Evolutionary conservation across 2,888 invertebrate species (phyloP), one percentile per base, ranked within the genome.

Genomic region (Macaria notata): DNA sequence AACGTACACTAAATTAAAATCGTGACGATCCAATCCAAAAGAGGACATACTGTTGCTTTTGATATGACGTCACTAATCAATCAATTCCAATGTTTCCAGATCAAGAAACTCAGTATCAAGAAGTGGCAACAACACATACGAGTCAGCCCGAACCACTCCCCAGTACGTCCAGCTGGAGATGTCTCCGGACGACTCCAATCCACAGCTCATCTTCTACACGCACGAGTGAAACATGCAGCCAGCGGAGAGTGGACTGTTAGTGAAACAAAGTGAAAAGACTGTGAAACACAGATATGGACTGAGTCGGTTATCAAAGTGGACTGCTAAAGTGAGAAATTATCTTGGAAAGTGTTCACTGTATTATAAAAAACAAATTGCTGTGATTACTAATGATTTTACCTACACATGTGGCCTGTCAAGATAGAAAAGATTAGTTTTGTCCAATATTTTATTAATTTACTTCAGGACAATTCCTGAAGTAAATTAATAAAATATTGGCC

Each of bases 161-260:
- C 92, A 92, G 57, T 92, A 71, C 52, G 90, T 92, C 0, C 92
- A 92, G 54, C 68, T 92, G 6, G 92, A 92, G 62, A 84, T 91
- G 67, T 88, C 89, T 0, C 89, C 85, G 0, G 92, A 92, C 56
- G 93, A 93, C 63, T 96, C 96, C 54, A 95, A 95, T 82, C 95
- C 95, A 66, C 96, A 96, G 71, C 95, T 96, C 73, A 96, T 97
- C 78, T 96, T 97, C 76, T 97, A 97, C 88, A 95, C 97, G 60
- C 97, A 97, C 61, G 90, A 91, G 70, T 89, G 83, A 88, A 56
- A 66, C 55, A 8, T 41, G 4, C 3, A 41, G 41, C n/a, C n/a
- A 41, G 41, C 4, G 41, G 9, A 41, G 9, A 41, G 41, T 8
- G 41, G 8, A 41, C 41, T 41, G 41, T n/a, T 8, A 41, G 41